phyloP scores from a whole-genome alignment of 2,888 invertebrate species.

The Galerucella nymphaeae region DNA sequence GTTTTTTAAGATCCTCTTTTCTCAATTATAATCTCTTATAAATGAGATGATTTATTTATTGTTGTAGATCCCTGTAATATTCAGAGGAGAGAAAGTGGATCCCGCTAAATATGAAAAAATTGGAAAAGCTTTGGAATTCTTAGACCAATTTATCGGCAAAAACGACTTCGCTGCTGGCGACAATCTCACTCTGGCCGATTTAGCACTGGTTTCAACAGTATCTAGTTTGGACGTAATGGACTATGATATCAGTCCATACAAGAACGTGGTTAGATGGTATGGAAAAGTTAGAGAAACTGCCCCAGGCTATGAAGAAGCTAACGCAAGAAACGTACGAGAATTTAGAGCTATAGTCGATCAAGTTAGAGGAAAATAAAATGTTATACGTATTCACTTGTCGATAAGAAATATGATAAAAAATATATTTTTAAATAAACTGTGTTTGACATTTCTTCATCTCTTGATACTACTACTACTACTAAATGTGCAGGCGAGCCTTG shows the following conservation, averaged over 20 bases:
- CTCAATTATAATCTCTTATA: no score
- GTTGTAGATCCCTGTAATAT: conserved; percentile 63
- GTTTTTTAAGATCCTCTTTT: no score
- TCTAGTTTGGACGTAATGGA: conserved; percentile 74
- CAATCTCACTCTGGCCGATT: conserved; percentile 81
- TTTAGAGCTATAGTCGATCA: conserved; percentile 58
- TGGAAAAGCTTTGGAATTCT: conserved; percentile 74
- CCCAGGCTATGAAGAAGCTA: conserved; percentile 68
- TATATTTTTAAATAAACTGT: not conserved
- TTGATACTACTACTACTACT: no score
- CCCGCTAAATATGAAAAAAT: conserved; percentile 76
- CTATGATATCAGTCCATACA: conserved; percentile 76
- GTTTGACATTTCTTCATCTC: not conserved
- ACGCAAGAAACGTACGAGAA: conserved; percentile 54
- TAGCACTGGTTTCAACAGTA: conserved; percentile 74
- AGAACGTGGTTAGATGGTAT: conserved; percentile 75
- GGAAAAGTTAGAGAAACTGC: conserved; percentile 71
- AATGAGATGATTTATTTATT: not conserved
- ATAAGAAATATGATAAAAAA: not conserved
- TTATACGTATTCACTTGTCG: conserved; percentile 57
- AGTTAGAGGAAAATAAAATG: conserved; percentile 65
- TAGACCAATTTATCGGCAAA: conserved; percentile 79
- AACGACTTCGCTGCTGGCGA: conserved; percentile 79
- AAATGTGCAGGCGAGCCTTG: no score
- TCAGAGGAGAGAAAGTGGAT: conserved; percentile 66